A percentile compares a stretch with the other conserved stretches of the same genome.
Conservation (phyloP, 2,113 vertebrate genomes). For the Cichladusa arquata region DNA sequence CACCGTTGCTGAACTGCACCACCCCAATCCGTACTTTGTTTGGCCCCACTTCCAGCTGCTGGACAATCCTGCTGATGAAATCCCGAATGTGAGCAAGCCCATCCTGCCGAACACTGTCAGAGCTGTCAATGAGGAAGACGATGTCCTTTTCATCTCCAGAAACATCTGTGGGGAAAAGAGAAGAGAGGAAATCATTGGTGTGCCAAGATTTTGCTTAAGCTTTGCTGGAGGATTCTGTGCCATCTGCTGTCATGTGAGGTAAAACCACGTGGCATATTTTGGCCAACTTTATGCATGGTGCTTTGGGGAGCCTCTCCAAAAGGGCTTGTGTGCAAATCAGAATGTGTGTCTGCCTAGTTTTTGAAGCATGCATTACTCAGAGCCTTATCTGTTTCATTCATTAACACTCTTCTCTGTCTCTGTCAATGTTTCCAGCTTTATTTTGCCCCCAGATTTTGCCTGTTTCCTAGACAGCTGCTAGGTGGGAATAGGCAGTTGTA, state of each 20-base stretch:
- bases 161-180: background rate
- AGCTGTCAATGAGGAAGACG: conserved; percentile 93
- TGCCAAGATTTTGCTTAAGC: background rate
- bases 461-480: background rate
- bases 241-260: background rate
- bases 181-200: background rate
- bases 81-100: conserved; percentile 89
- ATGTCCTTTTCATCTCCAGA: conserved; percentile 85
- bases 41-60: conserved; percentile 82
- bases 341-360: background rate
- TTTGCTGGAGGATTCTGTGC: background rate
- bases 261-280: background rate
- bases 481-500: background rate
- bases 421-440: background rate
- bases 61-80: conserved; percentile 83
- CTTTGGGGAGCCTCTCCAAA: background rate
- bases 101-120: conserved; percentile 62
- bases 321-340: background rate
- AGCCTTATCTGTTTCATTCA: background rate
- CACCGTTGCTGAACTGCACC: conserved; percentile 84
- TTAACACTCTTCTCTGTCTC: background rate
- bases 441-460: background rate
- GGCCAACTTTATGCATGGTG: background rate
- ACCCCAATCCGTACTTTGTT: conserved; percentile 83
- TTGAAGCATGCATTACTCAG: background rate